These are phyloP conservation scores for Craniophora ligustri DNA, from an alignment of 2,888 invertebrate genomes.

Conservation along the genomic window DNA sequence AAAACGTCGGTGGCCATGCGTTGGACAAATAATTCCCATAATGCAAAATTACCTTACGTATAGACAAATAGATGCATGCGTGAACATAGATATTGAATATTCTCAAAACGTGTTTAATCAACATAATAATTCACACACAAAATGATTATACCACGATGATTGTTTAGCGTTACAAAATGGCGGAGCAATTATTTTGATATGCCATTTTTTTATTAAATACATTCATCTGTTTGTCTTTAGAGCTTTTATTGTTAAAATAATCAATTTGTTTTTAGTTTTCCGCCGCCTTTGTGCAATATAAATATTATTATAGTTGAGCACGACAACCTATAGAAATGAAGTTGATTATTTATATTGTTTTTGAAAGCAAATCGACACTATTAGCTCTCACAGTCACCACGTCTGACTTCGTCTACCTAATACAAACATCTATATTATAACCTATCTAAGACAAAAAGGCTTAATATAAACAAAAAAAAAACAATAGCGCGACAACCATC, in stretches of 20 bases:
- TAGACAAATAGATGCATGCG: conserved; percentile 75
- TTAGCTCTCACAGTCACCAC: conserved; percentile 58
- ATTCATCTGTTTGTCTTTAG: conserved; percentile 55
- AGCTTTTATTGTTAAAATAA: conserved; percentile 36
- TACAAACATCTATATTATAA: conserved; percentile 82
- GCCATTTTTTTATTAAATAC: conserved; percentile 54
- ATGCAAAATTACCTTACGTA: conserved; percentile 69
- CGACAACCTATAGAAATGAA: conserved; percentile 58
- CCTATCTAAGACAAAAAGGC: conserved; percentile 84
- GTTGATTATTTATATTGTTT: conserved; percentile 35
- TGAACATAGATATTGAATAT: conserved; percentile 58
- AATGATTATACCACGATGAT: conserved; percentile 38
- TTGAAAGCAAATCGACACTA: conserved; percentile 56
- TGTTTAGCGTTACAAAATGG: conserved; percentile 56
- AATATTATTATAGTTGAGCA: conserved; percentile 64
- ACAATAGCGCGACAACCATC: conserved; percentile 75
- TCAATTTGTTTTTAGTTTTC: conserved; percentile 47
- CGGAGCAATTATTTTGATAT: conserved; percentile 64
- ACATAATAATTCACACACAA: conserved; percentile 53
- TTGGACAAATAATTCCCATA: conserved; percentile 69
- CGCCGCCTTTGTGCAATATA: conserved; percentile 57
- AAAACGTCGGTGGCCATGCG: conserved; percentile 53
- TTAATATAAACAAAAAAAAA: conserved; percentile 66
- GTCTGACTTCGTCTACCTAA: conserved; percentile 70
- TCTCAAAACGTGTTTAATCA: conserved; percentile 54